Evolutionary conservation across 2,113 vertebrate genomes (phyloP), one percentile per base, ranked within the genome.

Genomic region (Corythornis cristatus): DNA sequence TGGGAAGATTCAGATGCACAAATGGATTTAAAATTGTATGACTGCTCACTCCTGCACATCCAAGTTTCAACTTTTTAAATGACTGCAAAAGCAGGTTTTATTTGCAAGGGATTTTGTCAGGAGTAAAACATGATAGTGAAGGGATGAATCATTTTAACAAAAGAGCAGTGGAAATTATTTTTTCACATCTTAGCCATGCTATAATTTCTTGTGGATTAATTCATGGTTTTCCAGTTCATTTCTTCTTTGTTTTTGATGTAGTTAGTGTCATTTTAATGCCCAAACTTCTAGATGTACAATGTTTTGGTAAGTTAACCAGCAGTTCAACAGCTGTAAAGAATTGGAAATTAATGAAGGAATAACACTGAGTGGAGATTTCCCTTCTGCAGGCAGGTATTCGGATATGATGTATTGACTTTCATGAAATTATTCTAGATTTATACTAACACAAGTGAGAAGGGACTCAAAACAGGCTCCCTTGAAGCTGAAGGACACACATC

Each of bases 401-500:
- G 74, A 64, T 81, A 37, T 11, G 19, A 68, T 87, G 6, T 46
- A 83, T 22, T 76, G 37, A 51, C 37, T 93, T 80, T 4, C 28
- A 53, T 81, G 37, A 83, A 86, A 77, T 73, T 67, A 72, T 51
- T 71, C 67, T 81, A 46, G 56, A 74, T 93, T 90, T 83, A 75
- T 90, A 48, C 17, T 58, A 71, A 42, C 23, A 33, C 26, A 74
- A 78, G 56, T 33, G 86, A 91, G 76, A 74, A 93, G 40, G 45
- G 76, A 83, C 57, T 81, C 61, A n/a, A 7, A 50, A 58, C 28
- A 37, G 35, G 40, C n/a, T 84, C 45, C 50, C 29, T 58, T 53
- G 86, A 84, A 95, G 83, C 77, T 95, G 77, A 92, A 90, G 92
- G 83, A 90, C 70, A 74, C 51, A 88, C 51, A 78, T 81, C 57